Evolutionary conservation across 2,797 vertebrate genomes (phyloP).

Genomic region (Smutsia temminckii): DNA sequence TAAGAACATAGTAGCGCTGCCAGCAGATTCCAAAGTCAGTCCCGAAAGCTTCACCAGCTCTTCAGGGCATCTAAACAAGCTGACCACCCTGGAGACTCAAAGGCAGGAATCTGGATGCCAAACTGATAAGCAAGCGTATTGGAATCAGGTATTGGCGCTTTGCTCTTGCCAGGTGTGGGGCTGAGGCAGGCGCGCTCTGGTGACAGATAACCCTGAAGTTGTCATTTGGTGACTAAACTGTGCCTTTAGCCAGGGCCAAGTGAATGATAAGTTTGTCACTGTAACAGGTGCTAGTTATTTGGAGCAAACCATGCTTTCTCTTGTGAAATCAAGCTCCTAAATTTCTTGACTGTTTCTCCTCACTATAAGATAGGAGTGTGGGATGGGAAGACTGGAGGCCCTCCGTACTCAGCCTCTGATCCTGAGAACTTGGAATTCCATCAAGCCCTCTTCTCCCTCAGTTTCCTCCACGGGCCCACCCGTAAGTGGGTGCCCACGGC

Average conservation of each 20-base stretch:
- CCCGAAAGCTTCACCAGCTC: not conserved
- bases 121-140: not conserved
- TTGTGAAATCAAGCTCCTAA: not conserved
- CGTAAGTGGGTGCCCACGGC: accelerated
- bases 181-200: not conserved
- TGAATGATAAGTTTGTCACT: slow-evolving; percentile 61
- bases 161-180: not conserved
- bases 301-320: slow-evolving; percentile 20
- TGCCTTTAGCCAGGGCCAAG: slow-evolving; percentile 69
- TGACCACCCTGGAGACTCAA: not conserved
- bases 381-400: not conserved
- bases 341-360: not conserved
- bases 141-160: not conserved
- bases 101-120: not conserved
- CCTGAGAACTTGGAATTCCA: not conserved
- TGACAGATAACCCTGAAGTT: slow-evolving; percentile 30
- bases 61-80: not conserved
- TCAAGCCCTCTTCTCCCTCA: not conserved
- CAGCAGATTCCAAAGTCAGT: not conserved
- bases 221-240: slow-evolving; percentile 62
- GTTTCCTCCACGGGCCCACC: not conserved
- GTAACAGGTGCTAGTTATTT: slow-evolving; percentile 50
- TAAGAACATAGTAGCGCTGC: slow-evolving; percentile 55
- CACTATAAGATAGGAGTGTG: not conserved
- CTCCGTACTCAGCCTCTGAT: not conserved